These are phyloP conservation scores for Chrysochloris asiatica DNA, from an alignment of 2,113 vertebrate species.

Conservation along the genomic window DNA sequence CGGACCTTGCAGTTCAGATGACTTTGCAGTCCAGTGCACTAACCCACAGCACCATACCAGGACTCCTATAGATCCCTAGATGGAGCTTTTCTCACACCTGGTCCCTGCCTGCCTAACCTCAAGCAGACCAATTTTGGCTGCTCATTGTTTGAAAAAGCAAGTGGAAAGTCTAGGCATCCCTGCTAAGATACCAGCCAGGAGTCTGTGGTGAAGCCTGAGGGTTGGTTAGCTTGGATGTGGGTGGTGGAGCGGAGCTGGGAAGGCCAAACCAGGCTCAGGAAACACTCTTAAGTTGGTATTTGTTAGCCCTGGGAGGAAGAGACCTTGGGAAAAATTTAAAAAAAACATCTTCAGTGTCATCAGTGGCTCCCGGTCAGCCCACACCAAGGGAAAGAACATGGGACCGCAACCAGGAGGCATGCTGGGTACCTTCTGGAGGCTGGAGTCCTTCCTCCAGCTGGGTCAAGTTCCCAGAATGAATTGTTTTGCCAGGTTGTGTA, in stretches of 20 bases:
- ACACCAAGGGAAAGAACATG: not conserved
- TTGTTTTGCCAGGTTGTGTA: not conserved
- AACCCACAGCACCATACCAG: too few relatives aligned
- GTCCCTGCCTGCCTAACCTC: not conserved
- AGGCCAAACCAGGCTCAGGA: conserved; percentile 51
- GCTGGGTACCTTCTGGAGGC: not conserved
- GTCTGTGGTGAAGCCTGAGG: not conserved
- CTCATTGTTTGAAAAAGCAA: conserved; percentile 36
- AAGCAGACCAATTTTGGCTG: conserved; percentile 20
- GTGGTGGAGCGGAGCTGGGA: not conserved
- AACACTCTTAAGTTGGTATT: conserved; percentile 46
- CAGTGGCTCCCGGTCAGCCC: conserved; percentile 10
- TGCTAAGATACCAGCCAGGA: conserved; percentile 38
- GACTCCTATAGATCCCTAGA: not conserved
- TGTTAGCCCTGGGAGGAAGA: conserved; percentile 54
- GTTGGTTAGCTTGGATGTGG: not conserved
- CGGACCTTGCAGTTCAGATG: too few relatives aligned
- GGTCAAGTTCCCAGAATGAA: not conserved
- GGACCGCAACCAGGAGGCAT: not conserved
- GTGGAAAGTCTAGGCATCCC: conserved; percentile 10
- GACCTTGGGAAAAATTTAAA: conserved; percentile 45
- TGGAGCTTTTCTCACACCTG: not conserved
- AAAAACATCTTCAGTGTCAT: conserved; percentile 17
- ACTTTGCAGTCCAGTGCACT: too few relatives aligned
- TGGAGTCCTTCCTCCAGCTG: not conserved